Evolutionary conservation across 2,797 vertebrate genomes (phyloP), one percentile per base, ranked within the genome.

Genomic region (Australoheros facetus): DNA sequence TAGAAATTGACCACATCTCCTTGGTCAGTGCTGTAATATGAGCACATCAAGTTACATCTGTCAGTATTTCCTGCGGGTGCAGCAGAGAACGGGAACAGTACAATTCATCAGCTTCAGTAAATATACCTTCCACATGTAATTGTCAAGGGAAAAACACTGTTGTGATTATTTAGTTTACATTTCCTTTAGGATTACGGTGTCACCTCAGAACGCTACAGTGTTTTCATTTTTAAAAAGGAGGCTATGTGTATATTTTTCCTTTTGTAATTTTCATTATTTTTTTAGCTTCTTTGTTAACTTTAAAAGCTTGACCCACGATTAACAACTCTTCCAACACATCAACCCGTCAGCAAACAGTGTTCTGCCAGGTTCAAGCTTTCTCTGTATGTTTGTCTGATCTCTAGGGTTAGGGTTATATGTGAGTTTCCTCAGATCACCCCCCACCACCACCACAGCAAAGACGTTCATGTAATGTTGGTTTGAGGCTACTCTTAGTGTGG

Each of bases 331-430:
- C 62, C 42, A 69, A 9, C 39, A 45, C 71, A 69, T 16, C 21
- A 2, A 12, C 32, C 71, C 37, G 66, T 81, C 54, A 64, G 32
- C 60, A 56, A 17, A 70, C 13, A 23, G 32, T 21, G 30, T 58
- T 77, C 30, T 77, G 16, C 5, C 13, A 26, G 9, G 3, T 80
- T 59, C 23, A 37, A 37, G 73, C 57, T 58, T 9, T 54, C 48
- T 69, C 56, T 12, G 16, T 59, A 23, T 76, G 42, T 86, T 77
- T 56, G 30, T 37, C 51, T 77, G 28, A 42, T 54, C 9, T 73
- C 56, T 45, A n/a, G n/a, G n/a, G n/a, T n/a, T n/a, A n/a, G n/a
- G n/a, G n/a, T n/a, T 62, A 34, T 57, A 71, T 77, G 39, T 55
- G 71, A 72, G 14, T 78, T 75, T 77, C 1, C 45, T 75, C 42